Evolutionary conservation across 2,888 invertebrate species (phyloP), one percentile per base, ranked within the genome.

Genomic region (Bellardia pandia): DNA sequence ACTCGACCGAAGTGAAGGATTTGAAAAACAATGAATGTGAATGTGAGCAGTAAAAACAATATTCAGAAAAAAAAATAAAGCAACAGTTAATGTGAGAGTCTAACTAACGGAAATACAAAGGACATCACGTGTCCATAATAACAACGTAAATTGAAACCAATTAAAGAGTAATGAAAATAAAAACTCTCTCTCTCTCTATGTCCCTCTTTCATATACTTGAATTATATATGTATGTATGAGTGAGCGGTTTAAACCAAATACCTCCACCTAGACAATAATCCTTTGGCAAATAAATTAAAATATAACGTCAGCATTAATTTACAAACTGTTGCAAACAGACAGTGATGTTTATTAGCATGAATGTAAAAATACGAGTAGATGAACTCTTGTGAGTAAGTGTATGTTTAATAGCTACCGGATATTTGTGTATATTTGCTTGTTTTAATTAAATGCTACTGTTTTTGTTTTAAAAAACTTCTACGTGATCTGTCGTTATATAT

Each of bases 61-160:
- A 40, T 6, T 23, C 14, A 8, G 58, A n/a, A 51, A 4, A 11
- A 11, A n/a, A 69, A 56, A 64, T 37, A 79, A 83, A 48, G 56
- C 30, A 83, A 71, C 64, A 30, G 64, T 60, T 11, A 48, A 42
- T 48, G 37, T n/a, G 30, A 48, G 42, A 77, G 40, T 53, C n/a
- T 23, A 60, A 33, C n/a, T 23, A 60, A 33, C 13, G 40, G 48
- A 48, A 62, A 45, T 16, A 69, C 48, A 84, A 40, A 66, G 56
- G 23, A 60, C 48, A 68, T 72, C 81, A 85, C 83, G 85, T 83
- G 78, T 75, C 69, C 66, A 71, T 84, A 84, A 79, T 86, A 85
- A 84, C 45, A 72, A 53, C 42, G 84, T 86, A 86, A 89, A 88
- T 81, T 88, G 89, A 89, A 88, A 89, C 88, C 89, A 89, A 89